A percentile compares a stretch with the other conserved stretches of the same genome.
Conservation (phyloP, 2,113 vertebrate genomes). For the Leptosomus discolor region DNA sequence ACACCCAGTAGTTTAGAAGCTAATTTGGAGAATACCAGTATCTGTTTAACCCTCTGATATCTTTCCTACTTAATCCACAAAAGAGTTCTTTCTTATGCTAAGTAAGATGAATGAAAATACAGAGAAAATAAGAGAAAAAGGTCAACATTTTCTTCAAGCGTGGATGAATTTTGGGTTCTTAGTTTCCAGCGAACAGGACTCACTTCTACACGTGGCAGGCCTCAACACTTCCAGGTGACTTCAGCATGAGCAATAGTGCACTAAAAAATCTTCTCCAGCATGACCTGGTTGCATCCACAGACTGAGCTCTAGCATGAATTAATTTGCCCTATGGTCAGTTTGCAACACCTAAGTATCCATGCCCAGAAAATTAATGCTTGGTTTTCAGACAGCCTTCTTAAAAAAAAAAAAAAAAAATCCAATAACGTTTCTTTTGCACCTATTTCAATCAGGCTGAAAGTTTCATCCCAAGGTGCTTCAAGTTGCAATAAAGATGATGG, state of each 20-base stretch:
- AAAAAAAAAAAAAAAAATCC: background rate
- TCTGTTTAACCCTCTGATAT: background rate
- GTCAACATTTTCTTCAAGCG: background rate
- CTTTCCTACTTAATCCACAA: background rate
- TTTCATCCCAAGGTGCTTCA: background rate
- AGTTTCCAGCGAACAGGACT: background rate
- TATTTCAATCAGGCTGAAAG: background rate
- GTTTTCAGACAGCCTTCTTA: background rate
- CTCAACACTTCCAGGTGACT: background rate
- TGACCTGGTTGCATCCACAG: background rate
- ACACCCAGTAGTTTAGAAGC: background rate
- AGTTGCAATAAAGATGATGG: background rate
- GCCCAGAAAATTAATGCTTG: background rate
- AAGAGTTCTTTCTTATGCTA: background rate
- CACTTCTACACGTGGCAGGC: background rate
- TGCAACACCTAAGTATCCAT: background rate
- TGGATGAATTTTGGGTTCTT: background rate
- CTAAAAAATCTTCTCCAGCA: background rate
- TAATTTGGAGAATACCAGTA: background rate
- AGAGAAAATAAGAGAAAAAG: background rate
- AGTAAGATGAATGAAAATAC: background rate
- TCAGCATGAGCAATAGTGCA: background rate
- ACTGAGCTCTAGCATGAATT: background rate
- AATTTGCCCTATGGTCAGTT: background rate
- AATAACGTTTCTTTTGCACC: background rate